Percentiles rank a stretch among this genome's conserved stretches.
These are phyloP conservation scores for Lepilemur ruficaudatus DNA, from an alignment of 2,797 vertebrate genomes.

Conservation along the genomic window DNA sequence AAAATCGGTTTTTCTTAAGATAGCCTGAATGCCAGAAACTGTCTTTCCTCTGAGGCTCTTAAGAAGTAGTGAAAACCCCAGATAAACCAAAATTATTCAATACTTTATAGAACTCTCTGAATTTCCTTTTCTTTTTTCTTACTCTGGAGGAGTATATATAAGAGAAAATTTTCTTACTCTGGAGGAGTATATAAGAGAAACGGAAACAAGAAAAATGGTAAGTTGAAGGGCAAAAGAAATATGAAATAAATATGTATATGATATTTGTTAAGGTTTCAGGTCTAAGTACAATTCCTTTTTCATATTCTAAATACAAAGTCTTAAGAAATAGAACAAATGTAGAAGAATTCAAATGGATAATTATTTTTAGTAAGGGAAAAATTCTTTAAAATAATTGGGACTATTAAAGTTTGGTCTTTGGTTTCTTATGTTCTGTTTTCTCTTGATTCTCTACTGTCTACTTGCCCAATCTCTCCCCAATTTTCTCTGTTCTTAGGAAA, in stretches of 20 bases:
- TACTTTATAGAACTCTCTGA: not conserved
- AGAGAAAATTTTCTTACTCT: not conserved
- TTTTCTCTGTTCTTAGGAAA: not conserved
- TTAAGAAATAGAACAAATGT: not conserved
- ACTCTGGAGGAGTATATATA: not conserved
- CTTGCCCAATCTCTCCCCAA: not conserved
- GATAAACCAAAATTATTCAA: not conserved
- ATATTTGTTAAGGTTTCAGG: not conserved
- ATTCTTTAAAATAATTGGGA: not conserved
- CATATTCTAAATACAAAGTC: not conserved
- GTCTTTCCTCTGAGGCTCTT: not conserved
- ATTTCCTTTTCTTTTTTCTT: not conserved
- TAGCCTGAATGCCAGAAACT: not conserved
- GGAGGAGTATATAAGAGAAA: not conserved
- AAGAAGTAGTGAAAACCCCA: not conserved
- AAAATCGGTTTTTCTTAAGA: not conserved
- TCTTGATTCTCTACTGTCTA: not conserved
- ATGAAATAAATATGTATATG: not conserved
- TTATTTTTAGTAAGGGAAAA: not conserved
- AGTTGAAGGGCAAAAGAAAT: not conserved
- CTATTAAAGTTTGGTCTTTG: not conserved
- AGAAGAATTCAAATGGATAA: not conserved
- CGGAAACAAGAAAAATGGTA: not conserved
- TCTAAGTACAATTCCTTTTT: not conserved
- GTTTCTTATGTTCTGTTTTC: not conserved